Conservation (phyloP, 35 echinoderm and acorn worm species). For the Heliocidaris tuberculata region DNA sequence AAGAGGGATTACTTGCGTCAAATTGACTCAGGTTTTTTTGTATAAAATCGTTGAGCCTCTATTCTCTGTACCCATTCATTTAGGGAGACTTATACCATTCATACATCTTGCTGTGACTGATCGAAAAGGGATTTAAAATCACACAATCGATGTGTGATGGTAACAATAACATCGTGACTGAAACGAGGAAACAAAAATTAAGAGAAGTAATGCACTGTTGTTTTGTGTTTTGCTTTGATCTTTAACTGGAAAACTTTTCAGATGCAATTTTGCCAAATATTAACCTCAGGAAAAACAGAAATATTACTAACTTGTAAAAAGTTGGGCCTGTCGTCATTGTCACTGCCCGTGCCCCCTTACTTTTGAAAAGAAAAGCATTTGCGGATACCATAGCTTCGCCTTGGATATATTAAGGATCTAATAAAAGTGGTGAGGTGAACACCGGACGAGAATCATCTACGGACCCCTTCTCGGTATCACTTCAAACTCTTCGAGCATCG, state of each 20-base stretch:
- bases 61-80: background rate
- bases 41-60: conserved; percentile 26
- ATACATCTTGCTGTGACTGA: background rate
- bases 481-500: background rate
- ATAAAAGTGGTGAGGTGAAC: background rate
- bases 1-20: conserved; percentile 34
- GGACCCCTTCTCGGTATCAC: background rate
- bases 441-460: background rate
- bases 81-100: background rate
- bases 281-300: background rate
- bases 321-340: no score
- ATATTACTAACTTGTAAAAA: background rate
- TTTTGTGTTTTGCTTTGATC: background rate
- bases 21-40: conserved; percentile 27
- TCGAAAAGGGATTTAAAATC: background rate
- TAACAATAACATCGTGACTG: background rate
- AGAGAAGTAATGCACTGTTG: background rate
- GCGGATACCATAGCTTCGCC: background rate
- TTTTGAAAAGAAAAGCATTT: background rate
- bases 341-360: background rate
- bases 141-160: background rate
- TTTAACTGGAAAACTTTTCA: background rate
- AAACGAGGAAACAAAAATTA: background rate
- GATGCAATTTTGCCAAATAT: background rate
- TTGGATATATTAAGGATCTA: background rate